Base-by-base conservation (phyloP, 2,797 vertebrate species). In the Halcyon badia region DNA sequence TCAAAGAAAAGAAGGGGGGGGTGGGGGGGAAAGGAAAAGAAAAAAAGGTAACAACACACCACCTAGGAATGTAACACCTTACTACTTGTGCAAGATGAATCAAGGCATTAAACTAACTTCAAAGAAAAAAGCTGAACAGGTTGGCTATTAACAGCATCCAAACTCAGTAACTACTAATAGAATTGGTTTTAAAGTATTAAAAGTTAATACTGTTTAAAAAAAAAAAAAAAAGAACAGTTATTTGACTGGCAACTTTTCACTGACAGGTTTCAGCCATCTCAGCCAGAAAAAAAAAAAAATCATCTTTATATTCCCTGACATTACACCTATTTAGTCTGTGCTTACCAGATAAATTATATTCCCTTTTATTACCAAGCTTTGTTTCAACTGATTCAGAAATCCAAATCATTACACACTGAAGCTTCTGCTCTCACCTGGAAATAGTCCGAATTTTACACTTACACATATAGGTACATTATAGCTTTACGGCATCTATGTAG, bases 321-420 rank as follows among this genome's bases (percentile, higher is more conserved):
- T 66, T 56, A 83, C 16, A 90, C 51, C 28, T 58, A 49, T 72
- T 72, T 69, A 76, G 54, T 31, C 83, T 62, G 41, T 58, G 31
- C 65, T 84, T 81, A 82, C 46, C 62, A 76, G 2, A 20, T 51
- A 82, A 88, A 94, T 73, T 44, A 41, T 14, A 52, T 17, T 83
- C 81, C 37, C 41, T 92, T 90, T 90, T 71, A 89, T 88, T 83
- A 70, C 19, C 11, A 46, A 87, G 70, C 24, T 85, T 87, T 48
- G 0, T 83, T 90, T 94, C 48, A 95, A 52, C 62, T 31, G 48
- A 82, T 72, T 79, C 64, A 90, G 83, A 94, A 97, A 80, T 68
- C 60, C 33, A 70, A 61, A 41, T 37, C 58, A 51, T 78, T 52
- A 72, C 14, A 76, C 1, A 2, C 24, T 35, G 60, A 42, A 56